Evolutionary conservation across 1,140 invertebrate genomes (phyloP), one percentile per base, ranked within the genome.

Genomic region (Philaenus spumarius): DNA sequence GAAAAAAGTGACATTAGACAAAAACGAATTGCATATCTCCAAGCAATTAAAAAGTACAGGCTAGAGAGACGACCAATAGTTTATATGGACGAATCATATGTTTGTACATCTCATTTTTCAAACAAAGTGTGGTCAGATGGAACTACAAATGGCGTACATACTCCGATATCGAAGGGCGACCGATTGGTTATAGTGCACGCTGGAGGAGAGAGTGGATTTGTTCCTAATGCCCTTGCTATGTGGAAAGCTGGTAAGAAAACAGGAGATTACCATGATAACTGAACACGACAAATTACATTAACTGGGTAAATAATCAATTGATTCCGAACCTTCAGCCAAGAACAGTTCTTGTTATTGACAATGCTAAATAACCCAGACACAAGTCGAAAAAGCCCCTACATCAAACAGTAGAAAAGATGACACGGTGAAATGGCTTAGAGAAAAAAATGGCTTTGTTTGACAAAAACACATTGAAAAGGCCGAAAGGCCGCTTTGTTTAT

Each of bases 271-370:
- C 62, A 63, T 17, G 53, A 61, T 20, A 50, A 63, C 47, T 63
- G 59, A 61, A 58, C 54, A 22, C 22, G 5, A 46, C 57, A 7
- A 45, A 58, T 43, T 63, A 55, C 19, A 48, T 46, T 14, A 24
- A 52, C 34, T 59, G 59, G 43, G 17, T 60, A 35, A 51, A 26
- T 12, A 30, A 55, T 11, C 55, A 40, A 46, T 47, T 64, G 39
- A 59, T 73, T 11, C 69, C 70, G 14, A 73, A 71, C 46, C 34
- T 74, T 11, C 65, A 63, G n/a, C 17, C 35, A 14, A 62, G 65
- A 26, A 61, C 54, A 15, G 63, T 73, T 26, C 50, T 72, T 2
- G 66, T 74, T 0, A 64, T 73, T n/a, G 71, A 74, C 46, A 72
- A 73, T 59, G 72, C 68, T 12, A 55, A 67, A 0, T 74, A 73